Evolutionary conservation across 2,888 invertebrate species (phyloP).

Genomic region (Ypsolopha scabrella): DNA sequence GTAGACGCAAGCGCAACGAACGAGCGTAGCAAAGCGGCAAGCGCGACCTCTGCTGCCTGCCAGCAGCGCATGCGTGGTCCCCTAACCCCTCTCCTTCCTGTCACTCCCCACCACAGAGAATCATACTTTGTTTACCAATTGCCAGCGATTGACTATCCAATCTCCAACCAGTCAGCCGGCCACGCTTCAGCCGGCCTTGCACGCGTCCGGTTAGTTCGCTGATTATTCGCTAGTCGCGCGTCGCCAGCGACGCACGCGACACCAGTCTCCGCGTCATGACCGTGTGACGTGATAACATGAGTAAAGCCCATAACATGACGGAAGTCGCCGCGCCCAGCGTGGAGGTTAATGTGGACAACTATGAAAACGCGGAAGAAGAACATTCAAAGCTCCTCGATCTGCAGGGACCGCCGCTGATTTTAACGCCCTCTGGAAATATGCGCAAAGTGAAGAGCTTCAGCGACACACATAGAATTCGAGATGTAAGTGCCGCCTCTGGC

Average conservation of each 20-base stretch:
- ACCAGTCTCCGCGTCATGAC: conserved; percentile 54
- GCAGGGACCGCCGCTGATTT: conserved; percentile 37
- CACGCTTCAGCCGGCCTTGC: conserved; percentile 81
- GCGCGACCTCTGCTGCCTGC: conserved; percentile 76
- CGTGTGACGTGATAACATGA: conserved; percentile 64
- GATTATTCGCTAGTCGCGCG: conserved; percentile 48
- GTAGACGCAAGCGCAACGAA: conserved; percentile 84
- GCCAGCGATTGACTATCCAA: conserved; percentile 41
- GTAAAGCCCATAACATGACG: conserved; percentile 49
- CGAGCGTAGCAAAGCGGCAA: conserved; percentile 57
- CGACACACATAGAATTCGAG: conserved; percentile 59
- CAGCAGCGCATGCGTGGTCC: conserved; percentile 84
- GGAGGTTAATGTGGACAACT: conserved; percentile 55
- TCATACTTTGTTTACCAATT: conserved; percentile 65
- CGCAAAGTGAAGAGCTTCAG: conserved; percentile 66
- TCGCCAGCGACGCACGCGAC: conserved; percentile 58
- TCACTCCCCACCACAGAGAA: conserved; percentile 40
- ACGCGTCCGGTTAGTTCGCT: conserved; percentile 73
- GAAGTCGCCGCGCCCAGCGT: conserved; percentile 55
- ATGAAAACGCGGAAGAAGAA: conserved; percentile 48
- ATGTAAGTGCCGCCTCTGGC: conserved; percentile 52
- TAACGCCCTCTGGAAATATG: conserved; percentile 62
- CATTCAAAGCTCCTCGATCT: conserved; percentile 48
- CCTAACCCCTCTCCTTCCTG: conserved; percentile 84
- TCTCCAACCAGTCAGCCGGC: conserved; percentile 55